These are phyloP conservation scores for Psammodynastes pulverulentus DNA, from an alignment of 2,113 vertebrate genomes.

Conservation along the genomic window DNA sequence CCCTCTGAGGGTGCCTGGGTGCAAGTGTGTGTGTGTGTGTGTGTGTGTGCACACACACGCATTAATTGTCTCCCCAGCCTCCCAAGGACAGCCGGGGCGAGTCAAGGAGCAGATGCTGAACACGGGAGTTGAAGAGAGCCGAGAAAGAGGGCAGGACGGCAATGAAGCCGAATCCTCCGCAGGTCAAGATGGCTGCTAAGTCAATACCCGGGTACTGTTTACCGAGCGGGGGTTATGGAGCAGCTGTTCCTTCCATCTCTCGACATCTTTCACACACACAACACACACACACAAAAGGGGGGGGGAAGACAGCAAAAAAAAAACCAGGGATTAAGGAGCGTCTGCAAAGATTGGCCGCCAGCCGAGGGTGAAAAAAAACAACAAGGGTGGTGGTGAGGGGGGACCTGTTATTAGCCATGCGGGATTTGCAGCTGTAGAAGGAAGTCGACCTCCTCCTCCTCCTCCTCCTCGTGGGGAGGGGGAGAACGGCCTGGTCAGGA, in stretches of 20 bases:
- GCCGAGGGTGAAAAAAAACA: slow-evolving; percentile 20
- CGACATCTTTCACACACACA: background rate
- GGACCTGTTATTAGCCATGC: background rate
- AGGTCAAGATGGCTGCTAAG: slow-evolving; percentile 41
- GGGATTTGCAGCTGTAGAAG: background rate
- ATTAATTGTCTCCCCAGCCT: slow-evolving; percentile 28
- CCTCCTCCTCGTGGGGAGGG: background rate
- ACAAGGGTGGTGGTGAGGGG: background rate
- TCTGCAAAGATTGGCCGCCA: slow-evolving; percentile 49
- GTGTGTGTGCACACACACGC: background rate
- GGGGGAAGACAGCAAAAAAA: slow-evolving; percentile 39
- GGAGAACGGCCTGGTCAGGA: background rate
- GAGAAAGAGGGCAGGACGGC: slow-evolving; percentile 11
- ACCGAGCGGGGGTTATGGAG: slow-evolving; percentile 24
- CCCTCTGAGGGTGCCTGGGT: background rate
- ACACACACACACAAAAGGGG: background rate
- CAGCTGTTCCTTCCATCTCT: slow-evolving; percentile 57
- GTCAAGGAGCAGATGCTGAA: slow-evolving; percentile 35
- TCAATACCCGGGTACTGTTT: slow-evolving; percentile 42
- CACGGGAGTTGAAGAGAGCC: slow-evolving; percentile 18
- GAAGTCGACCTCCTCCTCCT: background rate
- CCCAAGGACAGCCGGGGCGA: slow-evolving; percentile 23
- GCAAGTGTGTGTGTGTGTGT: too few species aligned
- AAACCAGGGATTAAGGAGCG: slow-evolving; percentile 34
- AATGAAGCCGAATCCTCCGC: background rate